A percentile compares a stretch with the other conserved stretches of the same genome.
These are phyloP conservation scores for Ciona savignyi DNA, from an alignment of 23 tunicate genomes.

Conservation along the genomic window DNA sequence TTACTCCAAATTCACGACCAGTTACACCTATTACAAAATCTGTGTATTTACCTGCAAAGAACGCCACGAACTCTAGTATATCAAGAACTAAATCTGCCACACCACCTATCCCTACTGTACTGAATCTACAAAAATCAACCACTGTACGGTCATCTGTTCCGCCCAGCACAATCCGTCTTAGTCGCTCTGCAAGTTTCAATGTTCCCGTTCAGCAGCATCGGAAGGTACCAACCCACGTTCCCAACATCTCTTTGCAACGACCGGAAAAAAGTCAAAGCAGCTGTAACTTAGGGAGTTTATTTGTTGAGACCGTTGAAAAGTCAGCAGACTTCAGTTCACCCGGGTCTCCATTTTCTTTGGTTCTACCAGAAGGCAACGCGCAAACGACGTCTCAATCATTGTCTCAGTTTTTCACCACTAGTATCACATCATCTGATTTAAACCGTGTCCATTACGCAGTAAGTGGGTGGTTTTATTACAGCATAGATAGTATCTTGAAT, in stretches of 20 bases:
- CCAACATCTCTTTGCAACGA: neutral
- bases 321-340: constrained; percentile 7
- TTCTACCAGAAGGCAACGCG: neutral
- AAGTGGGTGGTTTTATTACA: too few species aligned
- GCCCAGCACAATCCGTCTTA: neutral
- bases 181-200: neutral
- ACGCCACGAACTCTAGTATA: neutral
- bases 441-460: too few species aligned
- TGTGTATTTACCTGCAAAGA: neutral
- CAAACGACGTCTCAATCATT: neutral
- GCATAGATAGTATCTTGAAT: too few species aligned
- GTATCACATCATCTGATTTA: neutral
- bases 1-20: neutral
- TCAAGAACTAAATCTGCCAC: neutral
- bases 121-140: neutral
- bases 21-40: neutral
- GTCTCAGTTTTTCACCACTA: neutral
- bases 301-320: constrained; percentile 66
- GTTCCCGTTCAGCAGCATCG: neutral
- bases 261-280: constrained; percentile 1
- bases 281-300: constrained; percentile 52
- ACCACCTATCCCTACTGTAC: neutral
- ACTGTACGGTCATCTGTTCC: neutral
- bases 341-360: constrained; percentile 25
- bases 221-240: neutral